A percentile compares a stretch with the other conserved stretches of the same genome.
These are phyloP conservation scores for Chrysina gloriosa DNA, from an alignment of 2,888 invertebrate species.

Conservation along the genomic window DNA sequence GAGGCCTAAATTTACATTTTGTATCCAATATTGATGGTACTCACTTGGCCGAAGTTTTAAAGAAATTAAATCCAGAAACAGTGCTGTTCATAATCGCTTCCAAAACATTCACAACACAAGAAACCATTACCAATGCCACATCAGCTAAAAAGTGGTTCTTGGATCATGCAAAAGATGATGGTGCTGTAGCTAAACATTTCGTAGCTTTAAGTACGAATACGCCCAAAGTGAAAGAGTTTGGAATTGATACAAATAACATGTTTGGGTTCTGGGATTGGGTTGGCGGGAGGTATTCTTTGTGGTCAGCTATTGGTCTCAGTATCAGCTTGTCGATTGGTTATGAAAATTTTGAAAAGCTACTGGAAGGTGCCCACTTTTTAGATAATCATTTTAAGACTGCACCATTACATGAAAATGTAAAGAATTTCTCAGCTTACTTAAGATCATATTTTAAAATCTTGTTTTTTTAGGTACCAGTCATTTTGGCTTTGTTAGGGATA, in stretches of 20 bases:
- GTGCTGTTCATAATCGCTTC: slow-evolving; percentile 98
- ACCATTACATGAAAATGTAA: slow-evolving; percentile 92
- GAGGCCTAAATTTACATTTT: slow-evolving; percentile 91
- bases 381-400: slow-evolving; percentile 92
- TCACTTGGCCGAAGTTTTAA: slow-evolving; percentile 93
- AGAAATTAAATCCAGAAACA: slow-evolving; percentile 90
- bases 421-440: slow-evolving; percentile 53
- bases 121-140: slow-evolving; percentile 98
- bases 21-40: slow-evolving; percentile 99
- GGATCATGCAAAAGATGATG: slow-evolving; percentile 85
- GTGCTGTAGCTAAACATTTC: slow-evolving; percentile 95
- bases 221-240: slow-evolving; percentile 95
- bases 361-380: slow-evolving; percentile 93
- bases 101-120: slow-evolving; percentile 99
- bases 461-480: slow-evolving; percentile 84
- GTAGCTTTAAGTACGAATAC: slow-evolving; percentile 97
- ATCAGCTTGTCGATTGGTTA: slow-evolving; percentile 94
- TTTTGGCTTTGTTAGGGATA: slow-evolving; percentile 90
- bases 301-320: slow-evolving; percentile 99
- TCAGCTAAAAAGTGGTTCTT: slow-evolving; percentile 98
- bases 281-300: slow-evolving; percentile 95
- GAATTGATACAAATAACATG: slow-evolving; percentile 97
- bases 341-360: slow-evolving; percentile 92
- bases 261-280: slow-evolving; percentile 99
- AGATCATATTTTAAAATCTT: slow-evolving; percentile 26